phyloP scores from a whole-genome alignment of 64 coral and sea anemone genomes.

The Stylophora pistillata region DNA sequence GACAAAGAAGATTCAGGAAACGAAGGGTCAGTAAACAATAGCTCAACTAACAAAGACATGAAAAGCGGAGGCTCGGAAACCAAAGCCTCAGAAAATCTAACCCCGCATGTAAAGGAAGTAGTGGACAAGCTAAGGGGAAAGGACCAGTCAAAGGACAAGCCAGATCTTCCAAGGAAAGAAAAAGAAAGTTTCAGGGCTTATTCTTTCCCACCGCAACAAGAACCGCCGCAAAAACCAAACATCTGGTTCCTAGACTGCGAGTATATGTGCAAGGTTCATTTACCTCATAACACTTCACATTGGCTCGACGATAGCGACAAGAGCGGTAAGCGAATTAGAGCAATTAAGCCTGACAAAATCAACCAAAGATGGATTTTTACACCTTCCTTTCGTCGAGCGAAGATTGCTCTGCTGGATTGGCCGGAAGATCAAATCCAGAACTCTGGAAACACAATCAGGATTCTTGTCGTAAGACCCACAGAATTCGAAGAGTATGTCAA shows the following conservation, averaged over 20 bases:
- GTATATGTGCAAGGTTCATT: neutral
- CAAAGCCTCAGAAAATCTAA: no score
- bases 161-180: no score
- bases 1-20: no score
- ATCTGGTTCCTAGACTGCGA: neutral
- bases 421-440: neutral
- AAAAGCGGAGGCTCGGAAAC: neutral
- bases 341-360: neutral
- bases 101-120: conserved; percentile 13
- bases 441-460: neutral
- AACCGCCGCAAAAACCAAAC: neutral
- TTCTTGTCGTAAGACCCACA: conserved; percentile 25
- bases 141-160: neutral
- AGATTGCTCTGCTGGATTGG: conserved; percentile 38
- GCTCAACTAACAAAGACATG: no score
- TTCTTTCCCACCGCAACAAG: neutral
- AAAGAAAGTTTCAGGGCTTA: neutral
- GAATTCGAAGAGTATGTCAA: conserved; percentile 32
- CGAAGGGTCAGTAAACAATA: no score
- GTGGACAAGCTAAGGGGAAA: neutral
- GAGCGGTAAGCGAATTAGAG: neutral
- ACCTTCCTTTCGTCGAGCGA: conserved; percentile 22
- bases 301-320: neutral
- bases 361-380: conserved; percentile 39
- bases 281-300: neutral